Conservation (phyloP, 1,140 invertebrate genomes). For the Drosophila suzukii region DNA sequence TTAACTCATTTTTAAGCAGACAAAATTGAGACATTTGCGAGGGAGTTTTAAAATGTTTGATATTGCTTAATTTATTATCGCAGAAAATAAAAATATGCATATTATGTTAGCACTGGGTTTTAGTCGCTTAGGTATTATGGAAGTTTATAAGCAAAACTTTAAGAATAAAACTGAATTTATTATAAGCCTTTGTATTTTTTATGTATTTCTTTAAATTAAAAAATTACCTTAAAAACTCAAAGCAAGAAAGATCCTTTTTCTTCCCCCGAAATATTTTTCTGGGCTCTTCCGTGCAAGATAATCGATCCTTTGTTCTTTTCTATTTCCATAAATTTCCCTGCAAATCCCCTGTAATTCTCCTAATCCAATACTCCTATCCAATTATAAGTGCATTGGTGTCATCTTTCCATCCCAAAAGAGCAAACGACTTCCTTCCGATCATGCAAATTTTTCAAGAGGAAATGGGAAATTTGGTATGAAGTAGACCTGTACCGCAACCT, state of each 20-base stretch:
- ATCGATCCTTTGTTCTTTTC: constrained; percentile 15
- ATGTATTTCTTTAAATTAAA: background rate
- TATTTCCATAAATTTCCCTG: constrained; percentile 1
- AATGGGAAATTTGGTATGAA: background rate
- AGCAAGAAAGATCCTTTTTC: background rate
- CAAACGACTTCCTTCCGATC: constrained; percentile 55
- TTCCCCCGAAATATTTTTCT: background rate
- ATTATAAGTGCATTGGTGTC: constrained; percentile 44
- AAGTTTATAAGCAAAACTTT: too few species aligned
- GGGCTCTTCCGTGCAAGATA: background rate
- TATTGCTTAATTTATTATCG: too few species aligned
- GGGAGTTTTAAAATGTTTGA: too few species aligned
- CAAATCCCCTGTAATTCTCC: constrained; percentile 22
- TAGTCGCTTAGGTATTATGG: background rate
- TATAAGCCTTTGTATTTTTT: too few species aligned
- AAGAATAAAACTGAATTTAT: too few species aligned
- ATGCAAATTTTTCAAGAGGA: constrained; percentile 64
- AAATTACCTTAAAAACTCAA: background rate
- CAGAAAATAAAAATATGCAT: too few species aligned
- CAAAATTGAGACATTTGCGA: constrained; percentile 27
- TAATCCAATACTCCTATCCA: constrained; percentile 33
- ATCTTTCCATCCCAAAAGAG: constrained; percentile 39
- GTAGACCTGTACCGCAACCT: constrained; percentile 47
- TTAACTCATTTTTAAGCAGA: background rate
- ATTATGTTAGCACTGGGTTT: too few species aligned